A percentile compares a stretch with the other conserved stretches of the same genome.
Conservation (phyloP, 2,888 invertebrate genomes). For the Aromia moschata region DNA sequence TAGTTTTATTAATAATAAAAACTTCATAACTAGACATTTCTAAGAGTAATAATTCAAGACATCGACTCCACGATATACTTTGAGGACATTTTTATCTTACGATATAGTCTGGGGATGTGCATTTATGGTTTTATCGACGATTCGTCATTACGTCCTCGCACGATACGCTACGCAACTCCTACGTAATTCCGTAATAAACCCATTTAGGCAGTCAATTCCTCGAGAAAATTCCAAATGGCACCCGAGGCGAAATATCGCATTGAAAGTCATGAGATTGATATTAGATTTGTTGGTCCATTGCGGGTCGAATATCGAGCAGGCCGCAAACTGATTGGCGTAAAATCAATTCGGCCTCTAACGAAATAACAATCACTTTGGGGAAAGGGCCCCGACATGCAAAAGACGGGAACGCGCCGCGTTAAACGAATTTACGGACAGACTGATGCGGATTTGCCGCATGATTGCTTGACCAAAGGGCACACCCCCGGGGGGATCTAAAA, state of each 20-base stretch:
- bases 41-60: too few species aligned
- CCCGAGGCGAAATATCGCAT: slow-evolving; percentile 30
- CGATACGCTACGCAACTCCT: too few species aligned
- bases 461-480: slow-evolving; percentile 58
- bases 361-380: slow-evolving; percentile 45
- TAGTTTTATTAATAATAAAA: too few species aligned
- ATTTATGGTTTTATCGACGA: too few species aligned
- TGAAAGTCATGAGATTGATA: slow-evolving; percentile 34
- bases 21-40: too few species aligned
- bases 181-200: neutral
- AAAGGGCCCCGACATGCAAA: slow-evolving; percentile 26
- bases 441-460: slow-evolving; percentile 55
- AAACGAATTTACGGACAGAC: slow-evolving; percentile 46
- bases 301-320: slow-evolving; percentile 32
- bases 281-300: slow-evolving; percentile 31
- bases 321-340: slow-evolving; percentile 38
- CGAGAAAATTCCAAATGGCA: neutral
- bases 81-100: too few species aligned
- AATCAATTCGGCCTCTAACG: slow-evolving; percentile 39
- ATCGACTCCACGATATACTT: too few species aligned
- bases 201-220: slow-evolving; percentile 11
- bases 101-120: too few species aligned
- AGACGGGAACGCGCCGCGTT: slow-evolving; percentile 24
- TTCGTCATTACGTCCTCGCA: too few species aligned
- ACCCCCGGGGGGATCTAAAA: slow-evolving; percentile 58